Base-by-base conservation (phyloP, 2,113 vertebrate species). In the Sialia sialis region DNA sequence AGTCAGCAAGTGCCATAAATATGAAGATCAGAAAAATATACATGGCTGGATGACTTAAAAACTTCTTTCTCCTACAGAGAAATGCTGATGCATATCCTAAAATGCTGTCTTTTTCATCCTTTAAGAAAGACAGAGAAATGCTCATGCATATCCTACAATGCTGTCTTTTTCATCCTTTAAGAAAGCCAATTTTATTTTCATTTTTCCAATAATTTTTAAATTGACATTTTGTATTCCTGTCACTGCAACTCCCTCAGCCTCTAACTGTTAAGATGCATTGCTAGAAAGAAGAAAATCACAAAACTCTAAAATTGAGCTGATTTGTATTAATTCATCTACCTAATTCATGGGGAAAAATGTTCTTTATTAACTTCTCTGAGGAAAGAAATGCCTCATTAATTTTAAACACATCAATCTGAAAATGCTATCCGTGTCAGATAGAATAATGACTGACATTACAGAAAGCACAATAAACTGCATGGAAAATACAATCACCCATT, bases 381-480 rank as follows among this genome's bases (percentile, higher is more conserved):
- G 93, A 83, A 89, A 96, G 36, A 90, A 94, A 96, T 94, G 90
- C 87, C 62, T 97, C 96, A 96, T 97, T 97, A 97, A 96, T 95
- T 98, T 97, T 96, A 97, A 97, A 93, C 49, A 84, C 89, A 92
- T 95, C 91, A 94, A 74, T 95, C 94, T 95, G 68, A 97, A 95
- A 97, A 96, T 82, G 67, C 20, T 91, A 67, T 90, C 92, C 80
- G 83, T 86, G 94, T 97, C 93, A 96, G 85, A 72, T 73, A 96
- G 93, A 97, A 91, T 96, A 97, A 97, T 97, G 96, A 96, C 95
- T 97, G 93, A 96, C 93, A 97, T 95, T 97, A 96, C 74, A 79
- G 76, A 66, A 76, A 97, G 73, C 83, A 95, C 64, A 97, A 86
- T 95, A 81, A 63, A 93, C 73, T 92, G 83, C 94, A 90, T 51